A percentile compares a stretch with the other conserved stretches of the same genome.
Conservation (phyloP, 2,113 vertebrate species). For the Cyprinus carpio region DNA sequence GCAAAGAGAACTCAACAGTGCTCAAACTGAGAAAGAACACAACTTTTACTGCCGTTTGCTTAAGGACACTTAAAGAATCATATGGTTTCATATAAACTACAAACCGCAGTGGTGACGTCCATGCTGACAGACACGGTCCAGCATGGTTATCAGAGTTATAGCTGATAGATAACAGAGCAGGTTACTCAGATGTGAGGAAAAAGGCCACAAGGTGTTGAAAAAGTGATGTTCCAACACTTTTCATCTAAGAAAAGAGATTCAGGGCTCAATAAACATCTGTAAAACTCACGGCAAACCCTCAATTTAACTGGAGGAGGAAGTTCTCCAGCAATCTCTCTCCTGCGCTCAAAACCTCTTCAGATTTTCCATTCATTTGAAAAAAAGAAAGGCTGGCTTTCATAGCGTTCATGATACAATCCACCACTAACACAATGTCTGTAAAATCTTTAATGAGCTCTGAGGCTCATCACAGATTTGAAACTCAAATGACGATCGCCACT, state of each 20-base stretch:
- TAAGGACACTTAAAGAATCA: constrained; percentile 81
- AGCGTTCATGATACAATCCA: neutral
- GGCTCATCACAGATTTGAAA: too few species aligned
- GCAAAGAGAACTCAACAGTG: neutral
- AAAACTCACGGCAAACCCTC: neutral
- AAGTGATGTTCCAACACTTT: neutral
- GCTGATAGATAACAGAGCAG: constrained; percentile 59
- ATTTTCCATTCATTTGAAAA: neutral
- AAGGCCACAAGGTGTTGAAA: constrained; percentile 8
- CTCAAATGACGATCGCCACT: neutral
- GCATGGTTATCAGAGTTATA: neutral
- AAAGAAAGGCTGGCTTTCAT: neutral
- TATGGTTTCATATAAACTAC: constrained; percentile 58
- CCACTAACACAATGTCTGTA: neutral
- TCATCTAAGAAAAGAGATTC: neutral
- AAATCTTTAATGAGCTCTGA: neutral
- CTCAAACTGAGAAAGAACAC: neutral
- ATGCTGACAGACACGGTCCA: constrained; percentile 9
- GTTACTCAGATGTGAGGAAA: constrained; percentile 12
- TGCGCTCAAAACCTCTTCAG: neutral
- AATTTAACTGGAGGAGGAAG: too few species aligned
- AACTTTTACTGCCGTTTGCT: constrained; percentile 51
- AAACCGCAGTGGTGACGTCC: too few species aligned
- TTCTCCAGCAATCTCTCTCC: neutral
- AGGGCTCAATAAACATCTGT: neutral